Base-by-base conservation (phyloP, 2,113 vertebrate genomes). In the Spizaetus ornatus region DNA sequence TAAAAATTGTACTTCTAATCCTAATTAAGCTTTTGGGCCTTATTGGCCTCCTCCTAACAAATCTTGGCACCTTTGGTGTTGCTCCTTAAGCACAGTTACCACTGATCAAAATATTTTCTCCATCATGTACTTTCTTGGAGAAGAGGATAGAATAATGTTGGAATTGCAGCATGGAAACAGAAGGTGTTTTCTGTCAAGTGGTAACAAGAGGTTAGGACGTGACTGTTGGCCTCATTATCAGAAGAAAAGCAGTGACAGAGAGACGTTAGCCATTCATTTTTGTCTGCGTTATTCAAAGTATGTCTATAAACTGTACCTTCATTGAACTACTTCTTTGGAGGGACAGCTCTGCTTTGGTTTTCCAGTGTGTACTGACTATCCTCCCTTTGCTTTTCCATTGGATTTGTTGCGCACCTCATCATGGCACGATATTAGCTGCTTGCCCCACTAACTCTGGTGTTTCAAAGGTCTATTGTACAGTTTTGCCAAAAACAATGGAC, bases 311-410 rank as follows among this genome's bases (percentile, higher is more conserved):
- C 2, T 32, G 73, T 16, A 36, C 48, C 3, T 8, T 50, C 16
- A 11, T 9, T 63, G 16, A 66, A 22, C 5, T 58, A 32, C 8
- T 29, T 8, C 29, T 66, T 74, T 43, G 18, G 13, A 88, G 17
- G 9, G 11, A 71, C 11, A 56, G 13, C 4, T 82, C 43, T 86
- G 22, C 15, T 86, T 74, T 47, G 11, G 6, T 67, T 63, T 67
- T 25, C 21, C 34, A 16, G 2, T 9, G 5, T 6, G 8, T 27
- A 14, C 6, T 47, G 7, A 23, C 29, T 47, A 36, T 36, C 38
- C 6, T 53, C 10, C 9, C 1, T 63, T 65, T 1, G 2, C 1
- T 22, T 55, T 55, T 48, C 13, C 1, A 2, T 20, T 19, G 47
- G 18, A 38, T n/a, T 59, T 62, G 11, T 31, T 83, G 10, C 7